Evolutionary conservation across 2,113 vertebrate genomes (phyloP).

Genomic region (Periophthalmodon schlosseri): DNA sequence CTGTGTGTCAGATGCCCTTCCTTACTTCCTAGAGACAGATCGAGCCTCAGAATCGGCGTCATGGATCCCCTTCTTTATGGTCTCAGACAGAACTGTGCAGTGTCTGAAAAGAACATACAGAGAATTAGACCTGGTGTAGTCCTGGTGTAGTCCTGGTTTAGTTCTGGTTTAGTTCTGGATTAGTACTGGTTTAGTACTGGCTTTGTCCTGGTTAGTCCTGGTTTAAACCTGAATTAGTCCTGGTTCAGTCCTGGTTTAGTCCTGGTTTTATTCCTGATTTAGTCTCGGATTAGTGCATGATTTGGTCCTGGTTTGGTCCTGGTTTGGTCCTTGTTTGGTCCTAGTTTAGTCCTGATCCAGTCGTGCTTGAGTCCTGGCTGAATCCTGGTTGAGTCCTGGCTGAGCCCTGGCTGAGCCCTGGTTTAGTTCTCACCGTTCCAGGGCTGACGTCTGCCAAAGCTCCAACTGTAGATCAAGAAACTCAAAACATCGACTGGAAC

Average conservation of each 20-base stretch:
- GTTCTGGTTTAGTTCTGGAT: background rate
- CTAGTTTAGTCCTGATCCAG: too few species aligned
- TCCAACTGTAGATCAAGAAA: constrained; percentile 90
- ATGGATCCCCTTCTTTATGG: constrained; percentile 93
- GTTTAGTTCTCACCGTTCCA: constrained; percentile 84
- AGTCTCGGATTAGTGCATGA: too few species aligned
- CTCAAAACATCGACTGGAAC: constrained; percentile 86
- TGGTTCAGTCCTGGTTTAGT: too few species aligned
- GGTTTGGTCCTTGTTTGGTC: too few species aligned
- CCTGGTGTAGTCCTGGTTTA: background rate
- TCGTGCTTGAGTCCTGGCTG: too few species aligned
- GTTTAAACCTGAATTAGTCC: too few species aligned
- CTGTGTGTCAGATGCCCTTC: too few species aligned
- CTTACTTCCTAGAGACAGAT: constrained; percentile 93
- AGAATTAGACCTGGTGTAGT: background rate
- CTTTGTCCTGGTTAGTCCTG: too few species aligned
- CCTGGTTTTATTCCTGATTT: background rate
- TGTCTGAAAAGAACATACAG: constrained; percentile 75
- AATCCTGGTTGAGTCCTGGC: too few species aligned
- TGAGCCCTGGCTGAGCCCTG: background rate
- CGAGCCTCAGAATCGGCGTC: constrained; percentile 94
- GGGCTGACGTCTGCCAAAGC: constrained; percentile 88
- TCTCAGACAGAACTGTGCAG: constrained; percentile 86
- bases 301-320: too few species aligned
- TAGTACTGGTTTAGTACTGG: too few species aligned